phyloP scores from a whole-genome alignment of 2,113 vertebrate species.

The Mesembrinibis cayennensis region DNA sequence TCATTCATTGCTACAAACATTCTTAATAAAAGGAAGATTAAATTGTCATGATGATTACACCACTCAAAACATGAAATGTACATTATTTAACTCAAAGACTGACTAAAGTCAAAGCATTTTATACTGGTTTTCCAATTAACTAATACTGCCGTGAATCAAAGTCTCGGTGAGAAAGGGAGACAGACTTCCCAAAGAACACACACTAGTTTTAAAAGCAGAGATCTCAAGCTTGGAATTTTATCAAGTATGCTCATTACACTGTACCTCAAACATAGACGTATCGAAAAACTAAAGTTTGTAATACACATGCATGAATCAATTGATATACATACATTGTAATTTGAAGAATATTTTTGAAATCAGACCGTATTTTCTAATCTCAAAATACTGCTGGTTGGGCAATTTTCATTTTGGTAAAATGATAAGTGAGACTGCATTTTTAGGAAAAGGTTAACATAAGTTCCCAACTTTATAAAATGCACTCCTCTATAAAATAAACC shows the following conservation, averaged over 20 bases:
- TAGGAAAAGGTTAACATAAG: conserved; percentile 70
- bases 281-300: not conserved
- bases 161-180: not conserved
- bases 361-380: conserved; percentile 51
- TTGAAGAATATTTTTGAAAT: conserved; percentile 48
- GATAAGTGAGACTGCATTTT: conserved; percentile 69
- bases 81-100: not conserved
- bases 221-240: not conserved
- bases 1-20: not conserved
- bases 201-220: not conserved
- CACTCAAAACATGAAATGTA: not conserved
- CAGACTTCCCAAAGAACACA: not conserved
- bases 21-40: not conserved
- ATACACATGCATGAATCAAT: not conserved
- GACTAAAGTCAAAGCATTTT: not conserved
- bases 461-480: conserved; percentile 64
- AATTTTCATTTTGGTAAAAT: conserved; percentile 62
- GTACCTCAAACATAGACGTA: not conserved
- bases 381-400: conserved; percentile 52
- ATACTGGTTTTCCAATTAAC: not conserved
- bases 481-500: conserved; percentile 66
- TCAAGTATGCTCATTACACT: not conserved
- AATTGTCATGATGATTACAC: not conserved
- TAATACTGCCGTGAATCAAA: not conserved
- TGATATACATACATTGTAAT: not conserved